These are phyloP conservation scores for Platichthys flesus DNA, from an alignment of 2,113 vertebrate species.

Conservation along the genomic window DNA sequence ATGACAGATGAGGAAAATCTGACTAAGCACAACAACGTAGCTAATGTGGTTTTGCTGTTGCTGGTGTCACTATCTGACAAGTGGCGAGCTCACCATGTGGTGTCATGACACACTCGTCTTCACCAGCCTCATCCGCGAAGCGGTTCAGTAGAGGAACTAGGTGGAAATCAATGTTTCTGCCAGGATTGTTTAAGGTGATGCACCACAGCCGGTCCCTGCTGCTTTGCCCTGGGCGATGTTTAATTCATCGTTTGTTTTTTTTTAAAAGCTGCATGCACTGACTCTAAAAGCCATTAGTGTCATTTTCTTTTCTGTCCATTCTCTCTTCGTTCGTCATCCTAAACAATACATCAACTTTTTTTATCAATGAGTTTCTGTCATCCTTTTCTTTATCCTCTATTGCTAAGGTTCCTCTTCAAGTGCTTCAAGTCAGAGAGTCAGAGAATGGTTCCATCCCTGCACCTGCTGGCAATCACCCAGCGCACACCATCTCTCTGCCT, in stretches of 20 bases:
- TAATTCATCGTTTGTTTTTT: slow-evolving; percentile 65
- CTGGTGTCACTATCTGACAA: slow-evolving; percentile 54
- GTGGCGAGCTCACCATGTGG: slow-evolving; percentile 42
- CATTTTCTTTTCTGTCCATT: slow-evolving; percentile 34
- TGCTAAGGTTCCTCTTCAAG: background rate
- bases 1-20: slow-evolving; percentile 29
- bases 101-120: slow-evolving; percentile 52
- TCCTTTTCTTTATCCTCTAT: background rate
- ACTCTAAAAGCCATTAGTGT: slow-evolving; percentile 63
- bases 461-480: slow-evolving; percentile 37
- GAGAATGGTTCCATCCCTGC: background rate
- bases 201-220: slow-evolving; percentile 44
- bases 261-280: slow-evolving; percentile 52
- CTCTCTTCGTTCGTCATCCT: slow-evolving; percentile 24
- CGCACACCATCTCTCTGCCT: slow-evolving; percentile 60
- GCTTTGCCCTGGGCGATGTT: slow-evolving; percentile 52
- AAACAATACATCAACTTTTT: slow-evolving; percentile 19
- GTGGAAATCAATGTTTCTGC: slow-evolving; percentile 75
- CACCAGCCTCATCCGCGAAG: slow-evolving; percentile 45
- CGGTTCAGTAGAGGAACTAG: slow-evolving; percentile 57
- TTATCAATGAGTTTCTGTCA: slow-evolving; percentile 15
- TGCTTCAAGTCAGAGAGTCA: slow-evolving; percentile 11
- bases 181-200: slow-evolving; percentile 70
- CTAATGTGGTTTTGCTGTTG: slow-evolving; percentile 72
- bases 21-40: slow-evolving; percentile 31